Percentiles rank a stretch among this genome's conserved stretches.
Evolutionary conservation across 37 sponge, comb jelly and placozoan species (phyloP).

Genomic region (Dysidea cf. avara): DNA sequence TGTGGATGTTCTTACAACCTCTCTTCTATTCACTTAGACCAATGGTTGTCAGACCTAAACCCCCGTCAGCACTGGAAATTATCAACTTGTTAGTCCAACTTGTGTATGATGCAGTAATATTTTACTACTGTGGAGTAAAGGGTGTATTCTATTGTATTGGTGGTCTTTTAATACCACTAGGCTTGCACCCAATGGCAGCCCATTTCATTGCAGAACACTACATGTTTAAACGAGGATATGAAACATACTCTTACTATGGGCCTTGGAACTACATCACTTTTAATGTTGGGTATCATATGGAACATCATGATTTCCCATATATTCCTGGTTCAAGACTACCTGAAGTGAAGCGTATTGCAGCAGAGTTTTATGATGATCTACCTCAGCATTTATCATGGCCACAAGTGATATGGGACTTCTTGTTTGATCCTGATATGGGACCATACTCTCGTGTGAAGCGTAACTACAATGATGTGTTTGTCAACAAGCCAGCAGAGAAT

Average conservation of each 20-base stretch:
- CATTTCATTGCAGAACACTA: slow-evolving; percentile 99
- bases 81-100: slow-evolving; percentile 81
- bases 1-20: slow-evolving; percentile 97
- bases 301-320: slow-evolving; percentile 99
- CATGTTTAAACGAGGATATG: slow-evolving; percentile 91
- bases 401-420: slow-evolving; percentile 82
- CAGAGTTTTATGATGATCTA: slow-evolving; percentile 88
- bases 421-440: slow-evolving; percentile 85
- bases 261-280: slow-evolving; percentile 90
- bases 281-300: slow-evolving; percentile 99
- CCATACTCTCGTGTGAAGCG: slow-evolving; percentile 92
- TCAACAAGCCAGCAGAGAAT: too few relatives aligned
- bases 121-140: slow-evolving; percentile 79
- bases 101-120: slow-evolving; percentile 67
- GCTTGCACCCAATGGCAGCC: slow-evolving; percentile 96
- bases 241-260: slow-evolving; percentile 99
- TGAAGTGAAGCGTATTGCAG: slow-evolving; percentile 87
- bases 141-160: slow-evolving; percentile 72
- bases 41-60: slow-evolving; percentile 86
- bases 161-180: slow-evolving; percentile 82
- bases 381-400: slow-evolving; percentile 92
- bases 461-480: slow-evolving; percentile 55
- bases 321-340: slow-evolving; percentile 93
- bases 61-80: slow-evolving; percentile 74
- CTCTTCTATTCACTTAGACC: slow-evolving; percentile 93